Conservation (phyloP, 2,797 vertebrate genomes). For the Sylvilagus floridanus region DNA sequence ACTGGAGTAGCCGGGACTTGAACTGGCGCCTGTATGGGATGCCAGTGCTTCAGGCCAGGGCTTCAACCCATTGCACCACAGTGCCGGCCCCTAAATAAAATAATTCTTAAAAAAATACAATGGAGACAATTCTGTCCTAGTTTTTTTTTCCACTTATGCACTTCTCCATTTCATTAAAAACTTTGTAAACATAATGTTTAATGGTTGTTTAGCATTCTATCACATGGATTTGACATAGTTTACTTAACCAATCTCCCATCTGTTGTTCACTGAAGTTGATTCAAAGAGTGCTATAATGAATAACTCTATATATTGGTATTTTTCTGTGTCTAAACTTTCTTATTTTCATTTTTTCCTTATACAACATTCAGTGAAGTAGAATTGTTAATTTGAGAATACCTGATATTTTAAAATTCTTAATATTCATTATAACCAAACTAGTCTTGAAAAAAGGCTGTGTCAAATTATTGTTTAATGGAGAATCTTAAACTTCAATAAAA, state of each 20-base stretch:
- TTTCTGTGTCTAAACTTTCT: slow-evolving; percentile 17
- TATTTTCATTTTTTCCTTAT: background rate
- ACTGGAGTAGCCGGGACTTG: too few relatives aligned
- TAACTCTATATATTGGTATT: slow-evolving; percentile 32
- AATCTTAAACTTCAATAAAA: slow-evolving; percentile 57
- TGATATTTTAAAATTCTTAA: slow-evolving; percentile 50
- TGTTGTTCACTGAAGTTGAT: background rate
- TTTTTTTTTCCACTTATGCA: slow-evolving; percentile 48
- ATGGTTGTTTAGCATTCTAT: background rate
- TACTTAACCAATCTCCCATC: slow-evolving; percentile 8
- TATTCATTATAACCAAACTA: slow-evolving; percentile 5
- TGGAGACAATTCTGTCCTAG: slow-evolving; percentile 24
- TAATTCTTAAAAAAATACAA: slow-evolving; percentile 50
- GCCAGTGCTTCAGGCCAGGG: too few relatives aligned
- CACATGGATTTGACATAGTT: background rate
- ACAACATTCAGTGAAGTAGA: slow-evolving; percentile 12
- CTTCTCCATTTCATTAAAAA: slow-evolving; percentile 41
- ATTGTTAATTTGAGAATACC: slow-evolving; percentile 26
- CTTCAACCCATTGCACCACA: too few relatives aligned
- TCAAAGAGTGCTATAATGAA: slow-evolving; percentile 24
- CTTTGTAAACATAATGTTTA: slow-evolving; percentile 47
- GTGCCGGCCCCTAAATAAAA: too few relatives aligned
- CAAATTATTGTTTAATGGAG: slow-evolving; percentile 11
- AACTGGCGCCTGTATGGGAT: too few relatives aligned
- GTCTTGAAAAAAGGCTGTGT: slow-evolving; percentile 6